Evolutionary conservation across 2,113 vertebrate species (phyloP), one percentile per base, ranked within the genome.

Genomic region (Protobothrops mucrosquamatus): DNA sequence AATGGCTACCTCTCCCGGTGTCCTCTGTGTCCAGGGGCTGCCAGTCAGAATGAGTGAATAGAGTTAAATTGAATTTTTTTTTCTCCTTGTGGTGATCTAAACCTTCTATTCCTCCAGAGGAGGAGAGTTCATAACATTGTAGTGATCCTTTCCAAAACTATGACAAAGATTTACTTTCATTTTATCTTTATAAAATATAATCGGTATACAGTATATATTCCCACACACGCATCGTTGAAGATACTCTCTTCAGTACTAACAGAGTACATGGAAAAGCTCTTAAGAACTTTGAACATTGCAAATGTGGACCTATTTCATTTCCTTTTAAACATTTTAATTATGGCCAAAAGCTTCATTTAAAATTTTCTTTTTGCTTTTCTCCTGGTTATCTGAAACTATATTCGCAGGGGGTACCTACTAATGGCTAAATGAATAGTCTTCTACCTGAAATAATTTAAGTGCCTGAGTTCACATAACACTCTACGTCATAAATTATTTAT

Each of bases 1-100:
- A 89, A 91, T 56, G 22, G 8, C 29, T 12, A 46, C 22, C 55
- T 56, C 4, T 2, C 86, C 14, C 15, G 54, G 15, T 20, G 18
- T 48, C 85, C 29, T 24, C 26, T 61, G 85, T 74, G 87, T 74
- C 20, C 51, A 88, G 59, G 46, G 85, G 64, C n/a, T 89, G 93
- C 18, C 90, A 89, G 18, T 93, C 2, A 0, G 5, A 61, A 52
- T 0, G 15, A 81, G 48, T 0, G 22, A 43, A 11, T 10, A n/a
- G 26, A 56, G 1, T 85, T 64, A 0, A 0, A 85, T 74, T 74
- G 10, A 85, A 54, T 89, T 24, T 90, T 85, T n/a, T 34, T 85
- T 34, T 87, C 29, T 85, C 52, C 18, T 54, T 85, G 23, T 1
- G 90, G 43, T 1, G 91, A 3, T 74, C 69, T 23, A 4, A 86